Conservation (phyloP, 2,888 invertebrate genomes). For the Sturmia bella region DNA sequence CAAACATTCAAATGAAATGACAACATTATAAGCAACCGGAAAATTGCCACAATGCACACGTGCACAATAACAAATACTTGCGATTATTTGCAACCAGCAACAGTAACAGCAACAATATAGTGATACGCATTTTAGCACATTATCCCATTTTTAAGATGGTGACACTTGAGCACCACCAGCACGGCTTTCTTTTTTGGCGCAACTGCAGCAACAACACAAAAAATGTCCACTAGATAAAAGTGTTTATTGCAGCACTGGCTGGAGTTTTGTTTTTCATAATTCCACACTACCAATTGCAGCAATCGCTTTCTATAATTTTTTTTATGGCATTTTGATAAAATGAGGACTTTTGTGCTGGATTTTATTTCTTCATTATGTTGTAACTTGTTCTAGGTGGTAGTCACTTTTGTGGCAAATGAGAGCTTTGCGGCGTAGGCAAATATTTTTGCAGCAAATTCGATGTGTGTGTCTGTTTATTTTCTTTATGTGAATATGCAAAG, state of each 20-base stretch:
- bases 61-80: neutral
- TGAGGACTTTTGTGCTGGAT: neutral
- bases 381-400: neutral
- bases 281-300: conserved; percentile 8
- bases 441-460: too few species aligned
- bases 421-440: too few species aligned
- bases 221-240: conserved; percentile 26
- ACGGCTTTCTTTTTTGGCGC: neutral
- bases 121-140: conserved; percentile 59
- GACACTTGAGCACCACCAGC: conserved; percentile 33
- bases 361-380: conserved; percentile 22
- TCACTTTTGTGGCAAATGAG: conserved; percentile 33
- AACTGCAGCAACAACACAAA: neutral
- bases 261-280: conserved; percentile 3
- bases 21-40: conserved; percentile 48
- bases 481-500: too few species aligned
- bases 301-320: neutral
- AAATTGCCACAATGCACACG: conserved; percentile 29
- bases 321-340: neutral
- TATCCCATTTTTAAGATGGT: conserved; percentile 48
- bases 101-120: neutral
- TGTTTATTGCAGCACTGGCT: conserved; percentile 20
- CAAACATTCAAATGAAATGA: conserved; percentile 30
- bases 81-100: conserved; percentile 1
- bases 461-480: too few species aligned